These are phyloP conservation scores for Gila orcuttii DNA, from an alignment of 2,113 vertebrate genomes.

Conservation along the genomic window DNA sequence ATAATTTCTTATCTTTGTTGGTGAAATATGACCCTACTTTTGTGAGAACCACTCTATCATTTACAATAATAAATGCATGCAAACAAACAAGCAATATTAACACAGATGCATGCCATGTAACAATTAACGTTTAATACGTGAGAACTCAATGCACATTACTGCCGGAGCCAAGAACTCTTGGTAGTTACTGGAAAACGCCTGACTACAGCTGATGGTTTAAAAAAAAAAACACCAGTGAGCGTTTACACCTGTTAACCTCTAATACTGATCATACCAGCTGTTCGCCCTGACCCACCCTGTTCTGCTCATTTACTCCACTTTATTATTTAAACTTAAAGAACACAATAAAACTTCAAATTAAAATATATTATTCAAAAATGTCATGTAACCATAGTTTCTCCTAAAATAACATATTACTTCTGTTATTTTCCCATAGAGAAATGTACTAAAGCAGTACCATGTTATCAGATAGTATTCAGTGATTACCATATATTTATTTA, in stretches of 20 bases:
- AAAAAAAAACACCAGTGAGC: background rate
- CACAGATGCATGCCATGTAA: background rate
- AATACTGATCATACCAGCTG: slow-evolving; percentile 1
- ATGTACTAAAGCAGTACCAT: background rate
- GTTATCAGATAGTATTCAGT: background rate
- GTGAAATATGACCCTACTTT: background rate
- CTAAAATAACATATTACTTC: background rate
- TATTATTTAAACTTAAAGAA: too few species aligned
- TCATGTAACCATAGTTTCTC: background rate
- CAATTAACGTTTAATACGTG: background rate
- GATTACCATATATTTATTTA: background rate
- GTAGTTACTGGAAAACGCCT: background rate
- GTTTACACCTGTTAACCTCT: slow-evolving; percentile 23
- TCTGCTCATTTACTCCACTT: background rate
- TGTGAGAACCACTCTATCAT: background rate
- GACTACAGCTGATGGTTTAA: slow-evolving; percentile 7
- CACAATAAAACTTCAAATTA: background rate
- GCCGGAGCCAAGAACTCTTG: background rate
- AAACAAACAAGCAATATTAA: background rate
- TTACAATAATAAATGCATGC: background rate
- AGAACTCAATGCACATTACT: background rate
- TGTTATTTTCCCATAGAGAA: background rate
- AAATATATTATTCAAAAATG: background rate
- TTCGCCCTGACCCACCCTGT: background rate
- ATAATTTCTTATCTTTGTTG: background rate